Percentiles rank a stretch among this genome's conserved stretches.
Evolutionary conservation across 2,113 vertebrate species (phyloP).

Genomic region (Peromyscus californicus): DNA sequence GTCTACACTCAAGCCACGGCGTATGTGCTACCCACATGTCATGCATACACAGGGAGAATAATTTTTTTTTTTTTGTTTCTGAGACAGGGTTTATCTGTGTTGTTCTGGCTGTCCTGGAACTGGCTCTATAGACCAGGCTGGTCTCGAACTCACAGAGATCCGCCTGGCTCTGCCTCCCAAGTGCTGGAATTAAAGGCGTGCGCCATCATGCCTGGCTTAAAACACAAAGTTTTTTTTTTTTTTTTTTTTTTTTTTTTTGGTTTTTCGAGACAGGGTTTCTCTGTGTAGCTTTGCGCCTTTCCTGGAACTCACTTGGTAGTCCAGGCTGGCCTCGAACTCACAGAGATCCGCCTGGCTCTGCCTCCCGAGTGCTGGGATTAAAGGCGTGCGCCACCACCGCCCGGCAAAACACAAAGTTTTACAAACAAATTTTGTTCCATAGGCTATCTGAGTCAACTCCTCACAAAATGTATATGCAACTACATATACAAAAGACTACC

Average conservation of each 20-base stretch:
- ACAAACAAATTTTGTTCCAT: not conserved
- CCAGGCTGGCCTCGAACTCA: not conserved
- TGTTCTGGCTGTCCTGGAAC: not conserved
- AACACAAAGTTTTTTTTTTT: conserved; percentile 34
- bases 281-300: not conserved
- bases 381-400: not conserved
- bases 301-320: not conserved
- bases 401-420: conserved; percentile 14
- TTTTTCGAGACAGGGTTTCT: not conserved
- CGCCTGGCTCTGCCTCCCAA: not conserved
- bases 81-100: not conserved
- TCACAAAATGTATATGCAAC: not conserved
- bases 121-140: not conserved
- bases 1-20: not conserved
- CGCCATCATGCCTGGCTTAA: not conserved
- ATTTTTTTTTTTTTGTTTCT: not conserved
- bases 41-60: not conserved
- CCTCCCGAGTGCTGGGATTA: not conserved
- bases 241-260: no score
- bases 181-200: not conserved
- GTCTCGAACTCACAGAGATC: not conserved
- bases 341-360: not conserved
- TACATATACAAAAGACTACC: not conserved
- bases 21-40: no score
- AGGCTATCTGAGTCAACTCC: not conserved